A percentile compares a stretch with the other conserved stretches of the same genome.
These are phyloP conservation scores for Thunnus albacares DNA, from an alignment of 2,797 vertebrate species.

Conservation along the genomic window DNA sequence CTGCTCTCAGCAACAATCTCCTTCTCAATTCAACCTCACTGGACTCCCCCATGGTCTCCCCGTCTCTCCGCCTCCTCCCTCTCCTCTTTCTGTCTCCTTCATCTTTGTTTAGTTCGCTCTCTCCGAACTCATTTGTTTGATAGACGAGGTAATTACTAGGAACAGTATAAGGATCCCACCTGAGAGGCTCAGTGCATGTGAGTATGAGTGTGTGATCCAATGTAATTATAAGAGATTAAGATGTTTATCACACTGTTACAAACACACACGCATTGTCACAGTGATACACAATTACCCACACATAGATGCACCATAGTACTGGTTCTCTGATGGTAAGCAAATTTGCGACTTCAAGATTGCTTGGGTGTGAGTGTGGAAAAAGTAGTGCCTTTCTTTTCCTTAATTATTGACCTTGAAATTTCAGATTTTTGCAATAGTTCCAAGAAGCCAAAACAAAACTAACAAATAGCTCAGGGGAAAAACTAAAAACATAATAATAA, in stretches of 20 bases:
- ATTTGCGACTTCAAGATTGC: constrained; percentile 10
- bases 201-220: constrained; percentile 55
- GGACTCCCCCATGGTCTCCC: constrained; percentile 1
- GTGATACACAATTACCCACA: constrained; percentile 13
- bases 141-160: constrained; percentile 73
- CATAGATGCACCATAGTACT: not conserved
- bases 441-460: not conserved
- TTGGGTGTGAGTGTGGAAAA: constrained; percentile 5
- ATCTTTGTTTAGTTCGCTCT: constrained; percentile 33
- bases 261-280: not conserved
- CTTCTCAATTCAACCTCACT: not conserved
- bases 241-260: constrained; percentile 68
- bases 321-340: constrained; percentile 4
- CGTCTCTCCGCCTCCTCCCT: not conserved
- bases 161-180: constrained; percentile 69
- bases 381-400: not conserved
- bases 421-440: not conserved
- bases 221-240: constrained; percentile 79
- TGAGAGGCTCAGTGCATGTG: constrained; percentile 56
- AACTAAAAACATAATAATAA: not conserved
- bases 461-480: not conserved
- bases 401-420: not conserved
- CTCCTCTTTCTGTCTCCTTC: constrained; percentile 19
- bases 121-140: constrained; percentile 65
- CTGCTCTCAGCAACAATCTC: not conserved